phyloP scores from a whole-genome alignment of 2,113 vertebrate species.

The Eidolon helvum region DNA sequence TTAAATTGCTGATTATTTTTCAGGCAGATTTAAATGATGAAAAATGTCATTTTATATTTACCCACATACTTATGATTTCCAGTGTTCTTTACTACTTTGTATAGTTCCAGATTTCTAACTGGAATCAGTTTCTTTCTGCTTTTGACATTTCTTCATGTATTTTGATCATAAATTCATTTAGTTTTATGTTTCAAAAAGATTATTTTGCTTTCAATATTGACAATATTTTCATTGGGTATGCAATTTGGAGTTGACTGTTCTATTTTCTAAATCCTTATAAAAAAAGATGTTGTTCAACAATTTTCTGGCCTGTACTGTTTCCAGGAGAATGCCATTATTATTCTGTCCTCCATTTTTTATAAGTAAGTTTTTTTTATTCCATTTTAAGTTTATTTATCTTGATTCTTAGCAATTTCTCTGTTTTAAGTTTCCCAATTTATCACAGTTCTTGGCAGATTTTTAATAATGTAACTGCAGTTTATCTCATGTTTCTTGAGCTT shows the following conservation, averaged over 20 bases:
- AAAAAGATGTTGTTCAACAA: rapidly evolving
- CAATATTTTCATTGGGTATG: not conserved
- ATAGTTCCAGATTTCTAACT: not conserved
- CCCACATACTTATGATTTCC: not conserved
- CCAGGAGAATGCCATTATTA: not conserved
- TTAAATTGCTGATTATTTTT: not conserved
- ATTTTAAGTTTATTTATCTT: not conserved
- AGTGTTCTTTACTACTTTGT: not conserved
- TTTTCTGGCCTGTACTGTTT: not conserved
- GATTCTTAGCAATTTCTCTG: not conserved
- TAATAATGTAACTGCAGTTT: not conserved
- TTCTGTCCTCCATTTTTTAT: not conserved
- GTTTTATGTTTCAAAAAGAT: not conserved
- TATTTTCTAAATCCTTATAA: not conserved
- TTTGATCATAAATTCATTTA: not conserved
- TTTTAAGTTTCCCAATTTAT: not conserved
- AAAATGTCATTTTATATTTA: not conserved
- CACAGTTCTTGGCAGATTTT: not conserved
- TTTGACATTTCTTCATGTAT: not conserved
- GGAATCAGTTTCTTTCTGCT: not conserved
- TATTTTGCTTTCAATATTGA: not conserved
- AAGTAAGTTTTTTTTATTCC: not conserved
- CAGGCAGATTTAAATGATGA: not conserved
- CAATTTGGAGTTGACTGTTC: not conserved
- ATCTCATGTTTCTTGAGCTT: not conserved